These are phyloP conservation scores for Todus mexicanus DNA, from an alignment of 2,797 vertebrate species.

Conservation along the genomic window DNA sequence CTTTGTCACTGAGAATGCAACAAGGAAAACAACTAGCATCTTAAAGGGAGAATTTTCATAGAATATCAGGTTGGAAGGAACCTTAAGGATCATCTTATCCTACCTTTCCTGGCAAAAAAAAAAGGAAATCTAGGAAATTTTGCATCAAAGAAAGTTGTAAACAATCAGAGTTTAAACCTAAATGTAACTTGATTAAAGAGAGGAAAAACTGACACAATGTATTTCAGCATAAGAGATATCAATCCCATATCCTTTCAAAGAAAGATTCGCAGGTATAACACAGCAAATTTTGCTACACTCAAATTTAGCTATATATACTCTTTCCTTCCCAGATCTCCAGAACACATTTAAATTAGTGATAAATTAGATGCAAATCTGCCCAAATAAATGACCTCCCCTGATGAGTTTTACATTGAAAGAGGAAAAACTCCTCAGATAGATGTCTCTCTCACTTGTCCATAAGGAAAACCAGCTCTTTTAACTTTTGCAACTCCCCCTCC, in stretches of 20 bases:
- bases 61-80: not conserved
- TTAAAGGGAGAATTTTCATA: not conserved
- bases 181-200: not conserved
- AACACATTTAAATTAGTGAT: not conserved
- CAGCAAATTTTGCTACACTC: not conserved
- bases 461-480: not conserved
- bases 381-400: not conserved
- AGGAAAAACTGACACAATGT: not conserved
- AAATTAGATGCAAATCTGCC: not conserved
- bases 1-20: not conserved
- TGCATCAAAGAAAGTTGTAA: not conserved
- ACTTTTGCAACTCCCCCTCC: no score
- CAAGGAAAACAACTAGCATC: accelerated
- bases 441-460: not conserved
- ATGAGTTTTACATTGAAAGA: not conserved
- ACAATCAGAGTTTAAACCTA: not conserved
- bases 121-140: not conserved
- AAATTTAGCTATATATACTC: not conserved
- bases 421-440: not conserved
- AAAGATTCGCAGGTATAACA: not conserved
- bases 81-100: not conserved
- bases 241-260: not conserved
- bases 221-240: not conserved
- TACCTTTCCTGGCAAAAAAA: not conserved
- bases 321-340: not conserved